A percentile compares a stretch with the other conserved stretches of the same genome.
Evolutionary conservation across 2,888 invertebrate genomes (phyloP).

Genomic region (Eupithecia inturbata): DNA sequence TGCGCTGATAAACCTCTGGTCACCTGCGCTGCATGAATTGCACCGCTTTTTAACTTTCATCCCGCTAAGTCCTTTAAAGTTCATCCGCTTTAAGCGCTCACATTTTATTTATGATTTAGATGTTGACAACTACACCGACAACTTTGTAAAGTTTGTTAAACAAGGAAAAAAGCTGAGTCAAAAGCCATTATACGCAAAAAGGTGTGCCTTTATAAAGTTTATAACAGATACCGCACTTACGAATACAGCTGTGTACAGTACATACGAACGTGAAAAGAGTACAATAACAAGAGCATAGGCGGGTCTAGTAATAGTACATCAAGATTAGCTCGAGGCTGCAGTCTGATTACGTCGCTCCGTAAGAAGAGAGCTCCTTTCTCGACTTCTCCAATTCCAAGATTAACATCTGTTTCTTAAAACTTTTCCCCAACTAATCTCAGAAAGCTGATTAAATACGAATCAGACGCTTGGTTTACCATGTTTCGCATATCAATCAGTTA

Average conservation of each 20-base stretch:
- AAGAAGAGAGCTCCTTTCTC: conserved; percentile 63
- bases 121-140: conserved; percentile 67
- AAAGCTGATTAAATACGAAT: conserved; percentile 6
- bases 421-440: conserved; percentile 5
- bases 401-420: conserved; percentile 54
- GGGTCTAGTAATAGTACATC: conserved; percentile 70
- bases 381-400: conserved; percentile 65
- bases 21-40: conserved; percentile 83
- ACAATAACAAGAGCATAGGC: conserved; percentile 66
- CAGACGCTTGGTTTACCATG: neutral
- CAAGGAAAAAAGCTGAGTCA: conserved; percentile 46
- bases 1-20: conserved; percentile 79
- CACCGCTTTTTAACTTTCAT: conserved; percentile 82
- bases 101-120: conserved; percentile 79
- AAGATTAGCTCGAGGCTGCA: conserved; percentile 79
- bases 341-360: conserved; percentile 73
- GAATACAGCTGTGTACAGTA: conserved; percentile 44
- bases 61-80: conserved; percentile 78
- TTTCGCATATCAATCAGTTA: conserved; percentile 3
- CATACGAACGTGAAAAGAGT: conserved; percentile 65
- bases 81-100: conserved; percentile 73
- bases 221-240: conserved; percentile 27
- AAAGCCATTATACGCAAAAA: conserved; percentile 32
- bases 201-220: conserved; percentile 38
- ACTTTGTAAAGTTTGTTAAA: conserved; percentile 59